Conservation (phyloP, 2,888 invertebrate species). For the Pachymerium ferrugineum region DNA sequence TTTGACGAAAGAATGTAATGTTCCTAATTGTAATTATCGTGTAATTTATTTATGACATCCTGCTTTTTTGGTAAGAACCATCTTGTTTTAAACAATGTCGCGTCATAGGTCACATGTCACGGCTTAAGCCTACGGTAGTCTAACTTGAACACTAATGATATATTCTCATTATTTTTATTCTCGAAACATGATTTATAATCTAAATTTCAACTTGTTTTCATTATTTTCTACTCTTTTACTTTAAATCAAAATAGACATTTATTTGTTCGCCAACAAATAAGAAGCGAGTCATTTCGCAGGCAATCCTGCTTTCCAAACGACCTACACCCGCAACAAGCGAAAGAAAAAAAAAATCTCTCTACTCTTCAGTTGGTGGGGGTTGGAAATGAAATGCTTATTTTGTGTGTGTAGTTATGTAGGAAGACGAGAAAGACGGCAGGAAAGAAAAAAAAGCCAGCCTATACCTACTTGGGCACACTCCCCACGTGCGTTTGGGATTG, state of each 20-base stretch:
- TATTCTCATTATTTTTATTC: too few species aligned
- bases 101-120: too few species aligned
- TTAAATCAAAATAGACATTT: not conserved
- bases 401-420: constrained; percentile 20
- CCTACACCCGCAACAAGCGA: not conserved
- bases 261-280: not conserved
- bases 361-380: not conserved
- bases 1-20: too few species aligned
- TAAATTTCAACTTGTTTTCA: not conserved
- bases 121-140: too few species aligned
- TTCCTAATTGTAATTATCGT: too few species aligned
- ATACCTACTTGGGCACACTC: constrained; percentile 23
- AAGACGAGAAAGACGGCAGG: not conserved
- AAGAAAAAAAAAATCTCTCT: not conserved
- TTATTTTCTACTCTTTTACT: not conserved
- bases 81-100: too few species aligned
- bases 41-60: too few species aligned
- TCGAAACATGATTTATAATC: not conserved
- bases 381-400: constrained; percentile 20
- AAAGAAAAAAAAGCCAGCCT: not conserved
- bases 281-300: constrained; percentile 2
- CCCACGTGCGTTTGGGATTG: constrained; percentile 24
- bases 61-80: too few species aligned
- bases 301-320: not conserved
- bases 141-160: too few species aligned